A percentile compares a stretch with the other conserved stretches of the same genome.
phyloP scores from a whole-genome alignment of 2,797 vertebrate genomes.

The Galaxias olidus region DNA sequence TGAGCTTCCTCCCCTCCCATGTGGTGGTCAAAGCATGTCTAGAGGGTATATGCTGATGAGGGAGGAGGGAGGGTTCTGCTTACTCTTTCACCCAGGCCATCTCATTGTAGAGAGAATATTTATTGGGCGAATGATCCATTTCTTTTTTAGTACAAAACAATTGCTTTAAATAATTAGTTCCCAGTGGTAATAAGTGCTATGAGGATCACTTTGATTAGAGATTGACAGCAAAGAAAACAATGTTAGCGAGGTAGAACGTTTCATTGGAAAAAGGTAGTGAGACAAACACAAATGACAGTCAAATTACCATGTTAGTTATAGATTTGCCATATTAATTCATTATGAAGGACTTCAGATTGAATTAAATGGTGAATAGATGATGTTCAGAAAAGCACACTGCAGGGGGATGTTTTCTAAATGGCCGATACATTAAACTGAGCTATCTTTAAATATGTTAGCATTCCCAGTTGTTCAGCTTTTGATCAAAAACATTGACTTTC shows the following conservation, averaged over 20 bases:
- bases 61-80: conserved; percentile 22
- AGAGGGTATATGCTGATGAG: conserved; percentile 50
- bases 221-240: conserved; percentile 40
- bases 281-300: conserved; percentile 10
- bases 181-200: conserved; percentile 32
- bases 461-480: no score
- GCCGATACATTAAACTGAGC: neutral
- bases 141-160: conserved; percentile 50
- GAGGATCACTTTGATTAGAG: conserved; percentile 44
- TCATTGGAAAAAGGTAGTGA: conserved; percentile 28
- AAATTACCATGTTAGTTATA: conserved; percentile 7
- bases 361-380: no score
- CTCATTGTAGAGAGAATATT: conserved; percentile 53
- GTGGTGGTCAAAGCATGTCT: conserved; percentile 60
- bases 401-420: neutral
- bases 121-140: conserved; percentile 54
- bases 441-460: no score
- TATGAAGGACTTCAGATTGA: neutral
- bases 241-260: conserved; percentile 11
- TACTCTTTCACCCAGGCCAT: conserved; percentile 45
- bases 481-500: neutral
- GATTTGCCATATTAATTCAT: neutral
- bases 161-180: conserved; percentile 40
- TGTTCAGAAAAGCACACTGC: no score
- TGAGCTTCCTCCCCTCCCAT: conserved; percentile 17